A percentile compares a stretch with the other conserved stretches of the same genome.
Conservation (phyloP, 2,888 invertebrate genomes). For the Heliconius ismenius region DNA sequence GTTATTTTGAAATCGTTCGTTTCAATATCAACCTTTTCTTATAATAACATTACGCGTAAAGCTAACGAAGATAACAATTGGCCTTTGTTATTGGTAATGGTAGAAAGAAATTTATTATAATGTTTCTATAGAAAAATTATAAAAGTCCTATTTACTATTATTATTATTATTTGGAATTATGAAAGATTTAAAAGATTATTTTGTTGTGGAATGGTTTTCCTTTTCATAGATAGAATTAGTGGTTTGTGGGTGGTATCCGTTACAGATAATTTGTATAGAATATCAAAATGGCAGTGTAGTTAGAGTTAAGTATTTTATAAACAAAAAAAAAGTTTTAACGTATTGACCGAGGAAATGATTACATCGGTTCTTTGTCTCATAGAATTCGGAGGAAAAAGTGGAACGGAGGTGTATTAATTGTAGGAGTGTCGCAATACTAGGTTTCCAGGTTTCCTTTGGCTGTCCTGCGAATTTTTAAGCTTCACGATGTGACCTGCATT, state of each 20-base stretch:
- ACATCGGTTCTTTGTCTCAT: neutral
- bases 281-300: too few relatives aligned
- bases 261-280: too few relatives aligned
- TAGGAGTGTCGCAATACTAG: neutral
- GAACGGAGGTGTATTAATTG: neutral
- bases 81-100: slow-evolving; percentile 9
- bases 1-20: slow-evolving; percentile 9
- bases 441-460: too few relatives aligned
- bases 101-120: slow-evolving; percentile 10
- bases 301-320: too few relatives aligned
- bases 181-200: neutral
- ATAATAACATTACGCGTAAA: slow-evolving; percentile 3
- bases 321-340: too few relatives aligned
- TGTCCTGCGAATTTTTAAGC: too few relatives aligned
- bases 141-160: neutral
- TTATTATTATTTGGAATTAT: neutral
- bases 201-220: neutral
- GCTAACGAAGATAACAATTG: slow-evolving; percentile 16
- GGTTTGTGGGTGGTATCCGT: neutral
- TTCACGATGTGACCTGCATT: too few relatives aligned
- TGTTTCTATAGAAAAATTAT: slow-evolving; percentile 8
- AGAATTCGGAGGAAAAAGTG: neutral
- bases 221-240: neutral
- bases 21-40: slow-evolving; percentile 1
- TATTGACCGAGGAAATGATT: too few relatives aligned